Percentiles rank a stretch among this genome's conserved stretches.
phyloP scores from a whole-genome alignment of 2,113 vertebrate species.

The Morone saxatilis region DNA sequence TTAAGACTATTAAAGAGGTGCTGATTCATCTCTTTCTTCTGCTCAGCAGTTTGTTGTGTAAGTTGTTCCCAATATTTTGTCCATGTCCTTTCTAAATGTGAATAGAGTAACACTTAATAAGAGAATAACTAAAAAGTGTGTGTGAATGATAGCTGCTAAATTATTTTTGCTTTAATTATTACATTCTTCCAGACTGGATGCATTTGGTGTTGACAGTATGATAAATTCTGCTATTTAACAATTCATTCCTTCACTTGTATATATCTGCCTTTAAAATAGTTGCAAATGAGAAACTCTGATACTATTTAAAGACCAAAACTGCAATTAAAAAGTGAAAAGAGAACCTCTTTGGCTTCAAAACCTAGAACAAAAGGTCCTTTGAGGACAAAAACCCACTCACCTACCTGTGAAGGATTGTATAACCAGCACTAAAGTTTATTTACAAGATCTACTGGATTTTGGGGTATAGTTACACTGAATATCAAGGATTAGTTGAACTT shows the following conservation, averaged over 20 bases:
- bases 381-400: constrained; percentile 28
- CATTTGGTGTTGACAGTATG: neutral
- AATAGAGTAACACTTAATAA: neutral
- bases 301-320: constrained; percentile 14
- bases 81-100: neutral
- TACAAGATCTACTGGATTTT: constrained; percentile 55
- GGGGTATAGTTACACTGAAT: constrained; percentile 49
- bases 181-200: neutral
- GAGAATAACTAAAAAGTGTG: neutral
- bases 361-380: constrained; percentile 49
- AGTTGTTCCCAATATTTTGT: neutral
- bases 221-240: neutral
- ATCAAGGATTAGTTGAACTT: constrained; percentile 55
- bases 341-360: constrained; percentile 15
- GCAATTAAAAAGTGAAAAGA: constrained; percentile 37
- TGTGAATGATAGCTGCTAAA: no score
- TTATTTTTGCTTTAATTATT: neutral
- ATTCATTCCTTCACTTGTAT: neutral
- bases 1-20: neutral
- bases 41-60: neutral
- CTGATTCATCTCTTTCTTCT: neutral
- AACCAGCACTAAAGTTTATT: constrained; percentile 50
- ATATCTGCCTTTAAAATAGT: neutral
- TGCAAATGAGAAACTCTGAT: neutral
- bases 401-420: constrained; percentile 51